phyloP scores from a whole-genome alignment of 1,140 invertebrate genomes.

The Drosophila prosaltans region DNA sequence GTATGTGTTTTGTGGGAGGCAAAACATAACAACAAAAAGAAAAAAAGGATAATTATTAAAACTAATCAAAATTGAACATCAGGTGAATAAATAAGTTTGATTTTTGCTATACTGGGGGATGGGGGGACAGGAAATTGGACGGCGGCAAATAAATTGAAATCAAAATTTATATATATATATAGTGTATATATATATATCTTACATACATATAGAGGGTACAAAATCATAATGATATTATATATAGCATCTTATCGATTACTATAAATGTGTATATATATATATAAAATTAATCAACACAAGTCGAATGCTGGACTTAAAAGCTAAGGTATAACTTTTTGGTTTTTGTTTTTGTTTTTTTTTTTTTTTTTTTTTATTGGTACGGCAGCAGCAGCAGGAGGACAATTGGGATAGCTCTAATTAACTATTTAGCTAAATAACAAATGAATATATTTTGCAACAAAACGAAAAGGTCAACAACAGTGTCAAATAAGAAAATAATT shows the following conservation, averaged over 20 bases:
- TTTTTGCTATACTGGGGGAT: neutral
- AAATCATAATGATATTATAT: conserved; percentile 41
- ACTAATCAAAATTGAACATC: conserved; percentile 21
- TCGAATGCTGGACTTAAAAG: conserved; percentile 57
- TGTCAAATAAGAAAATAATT: conserved; percentile 16
- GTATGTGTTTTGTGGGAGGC: conserved; percentile 24
- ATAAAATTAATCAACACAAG: conserved; percentile 28
- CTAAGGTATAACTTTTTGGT: conserved; percentile 37
- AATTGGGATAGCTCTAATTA: conserved; percentile 59
- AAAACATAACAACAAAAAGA: conserved; percentile 43
- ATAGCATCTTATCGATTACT: neutral
- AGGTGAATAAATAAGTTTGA: neutral
- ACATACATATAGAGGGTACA: conserved; percentile 1
- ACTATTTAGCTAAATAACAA: conserved; percentile 47
- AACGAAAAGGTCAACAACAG: conserved; percentile 40
- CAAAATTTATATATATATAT: neutral
- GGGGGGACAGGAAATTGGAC: neutral
- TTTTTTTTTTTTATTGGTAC: conserved; percentile 13
- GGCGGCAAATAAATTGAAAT: neutral
- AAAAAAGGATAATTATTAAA: neutral
- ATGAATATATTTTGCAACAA: conserved; percentile 36
- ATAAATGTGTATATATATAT: conserved; percentile 16
- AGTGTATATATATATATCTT: conserved; percentile 34
- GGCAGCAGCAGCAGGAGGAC: conserved; percentile 39
- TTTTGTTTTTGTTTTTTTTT: conserved; percentile 20